Percentiles rank a stretch among this genome's conserved stretches.
Evolutionary conservation across 2,888 invertebrate genomes (phyloP).

Genomic region (Tholera decimalis): DNA sequence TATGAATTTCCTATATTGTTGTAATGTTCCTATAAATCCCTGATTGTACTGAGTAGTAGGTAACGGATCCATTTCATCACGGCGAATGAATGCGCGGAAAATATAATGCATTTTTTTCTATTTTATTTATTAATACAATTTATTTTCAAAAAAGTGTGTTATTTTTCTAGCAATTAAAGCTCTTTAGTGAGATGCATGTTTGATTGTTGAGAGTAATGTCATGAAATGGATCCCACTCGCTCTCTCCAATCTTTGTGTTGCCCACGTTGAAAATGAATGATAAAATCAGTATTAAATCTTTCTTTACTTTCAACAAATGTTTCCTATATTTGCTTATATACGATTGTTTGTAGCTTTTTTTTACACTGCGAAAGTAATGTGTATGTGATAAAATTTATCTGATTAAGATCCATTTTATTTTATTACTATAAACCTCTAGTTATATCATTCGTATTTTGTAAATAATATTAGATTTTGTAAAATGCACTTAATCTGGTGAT

Average conservation of each 20-base stretch:
- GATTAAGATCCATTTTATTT: slow-evolving; percentile 85
- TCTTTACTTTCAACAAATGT: slow-evolving; percentile 80
- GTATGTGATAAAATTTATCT: slow-evolving; percentile 88
- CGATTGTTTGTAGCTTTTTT: slow-evolving; percentile 75
- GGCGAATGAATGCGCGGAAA: slow-evolving; percentile 37
- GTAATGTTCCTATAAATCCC: slow-evolving; percentile 42
- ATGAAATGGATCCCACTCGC: slow-evolving; percentile 63
- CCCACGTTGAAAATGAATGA: slow-evolving; percentile 55
- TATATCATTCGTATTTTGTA: slow-evolving; percentile 84
- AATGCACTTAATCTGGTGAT: slow-evolving; percentile 76
- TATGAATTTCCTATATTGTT: slow-evolving; percentile 33
- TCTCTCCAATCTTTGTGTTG: slow-evolving; percentile 28
- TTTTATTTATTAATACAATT: slow-evolving; percentile 42
- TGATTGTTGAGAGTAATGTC: slow-evolving; percentile 56
- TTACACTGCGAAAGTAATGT: slow-evolving; percentile 79
- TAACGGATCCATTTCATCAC: slow-evolving; percentile 59
- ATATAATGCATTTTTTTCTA: slow-evolving; percentile 31
- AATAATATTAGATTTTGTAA: slow-evolving; percentile 85
- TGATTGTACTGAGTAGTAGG: slow-evolving; percentile 31
- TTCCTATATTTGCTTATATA: slow-evolving; percentile 73
- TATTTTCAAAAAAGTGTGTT: slow-evolving; percentile 21
- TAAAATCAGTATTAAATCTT: slow-evolving; percentile 74
- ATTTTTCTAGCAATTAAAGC: slow-evolving; percentile 25
- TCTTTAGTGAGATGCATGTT: slow-evolving; percentile 18
- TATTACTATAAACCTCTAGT: slow-evolving; percentile 82